These are phyloP conservation scores for Aptenodytes patagonicus DNA, from an alignment of 2,113 vertebrate species.

Conservation along the genomic window DNA sequence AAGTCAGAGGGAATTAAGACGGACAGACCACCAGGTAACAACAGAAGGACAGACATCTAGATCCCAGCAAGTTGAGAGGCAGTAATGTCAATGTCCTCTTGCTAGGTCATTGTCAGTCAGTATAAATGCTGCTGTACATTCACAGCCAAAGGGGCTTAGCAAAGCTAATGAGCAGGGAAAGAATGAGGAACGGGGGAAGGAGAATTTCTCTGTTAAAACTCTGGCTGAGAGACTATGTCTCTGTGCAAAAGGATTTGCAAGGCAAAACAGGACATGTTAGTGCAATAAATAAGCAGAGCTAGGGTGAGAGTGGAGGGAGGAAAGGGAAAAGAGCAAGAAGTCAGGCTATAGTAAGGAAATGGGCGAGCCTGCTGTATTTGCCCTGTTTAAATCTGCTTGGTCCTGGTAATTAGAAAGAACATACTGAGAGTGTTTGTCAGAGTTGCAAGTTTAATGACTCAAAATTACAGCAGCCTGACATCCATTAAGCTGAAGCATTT, in stretches of 20 bases:
- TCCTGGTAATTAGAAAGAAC: slow-evolving; percentile 59
- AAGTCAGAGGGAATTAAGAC: neutral
- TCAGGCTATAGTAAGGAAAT: neutral
- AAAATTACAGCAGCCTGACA: slow-evolving; percentile 53
- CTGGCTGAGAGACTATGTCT: neutral
- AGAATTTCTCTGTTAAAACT: slow-evolving; percentile 50
- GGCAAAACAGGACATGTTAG: slow-evolving; percentile 2
- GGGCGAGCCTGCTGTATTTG: neutral
- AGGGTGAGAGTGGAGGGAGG: neutral
- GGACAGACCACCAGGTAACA: neutral
- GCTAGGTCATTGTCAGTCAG: neutral
- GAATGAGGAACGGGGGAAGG: neutral
- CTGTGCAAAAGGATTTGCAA: slow-evolving; percentile 43
- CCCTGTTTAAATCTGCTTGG: slow-evolving; percentile 34
- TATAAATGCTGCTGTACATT: neutral
- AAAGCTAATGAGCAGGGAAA: slow-evolving; percentile 48
- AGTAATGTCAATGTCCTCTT: neutral
- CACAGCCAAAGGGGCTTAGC: slow-evolving; percentile 24
- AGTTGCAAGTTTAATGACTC: slow-evolving; percentile 61
- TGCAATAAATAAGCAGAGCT: slow-evolving; percentile 22
- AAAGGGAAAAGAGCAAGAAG: neutral
- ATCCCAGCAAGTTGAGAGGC: neutral
- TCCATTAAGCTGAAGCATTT: slow-evolving; percentile 37
- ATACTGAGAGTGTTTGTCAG: slow-evolving; percentile 41
- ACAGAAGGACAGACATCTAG: neutral